A percentile compares a stretch with the other conserved stretches of the same genome.
Conservation (phyloP, 2,888 invertebrate species). For the Hemicrepidius hirtus region DNA sequence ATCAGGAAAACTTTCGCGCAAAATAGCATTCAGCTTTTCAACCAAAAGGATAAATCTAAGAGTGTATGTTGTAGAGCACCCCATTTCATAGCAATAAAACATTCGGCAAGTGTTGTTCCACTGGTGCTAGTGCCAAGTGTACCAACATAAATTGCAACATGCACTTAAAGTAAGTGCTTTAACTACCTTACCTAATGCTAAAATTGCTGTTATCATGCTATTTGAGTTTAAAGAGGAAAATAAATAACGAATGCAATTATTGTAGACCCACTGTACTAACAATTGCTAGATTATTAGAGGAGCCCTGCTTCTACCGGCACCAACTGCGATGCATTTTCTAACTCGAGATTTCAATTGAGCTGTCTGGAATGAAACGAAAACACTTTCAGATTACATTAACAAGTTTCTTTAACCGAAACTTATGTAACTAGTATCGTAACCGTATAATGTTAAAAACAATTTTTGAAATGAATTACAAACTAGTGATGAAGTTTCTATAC, state of each 20-base stretch:
- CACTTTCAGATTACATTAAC: not conserved
- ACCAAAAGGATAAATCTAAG: constrained; percentile 20
- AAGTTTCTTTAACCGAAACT: too few species aligned
- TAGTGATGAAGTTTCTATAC: too few species aligned
- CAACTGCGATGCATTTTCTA: not conserved
- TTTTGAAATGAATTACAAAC: too few species aligned
- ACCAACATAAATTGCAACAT: constrained; percentile 45
- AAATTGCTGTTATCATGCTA: constrained; percentile 32
- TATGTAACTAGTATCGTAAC: too few species aligned
- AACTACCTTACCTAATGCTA: constrained; percentile 39
- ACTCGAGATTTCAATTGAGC: not conserved
- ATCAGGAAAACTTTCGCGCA: not conserved
- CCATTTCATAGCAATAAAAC: constrained; percentile 39
- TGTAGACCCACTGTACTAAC: not conserved
- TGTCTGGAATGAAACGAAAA: constrained; percentile 12
- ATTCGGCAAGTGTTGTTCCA: constrained; percentile 38
- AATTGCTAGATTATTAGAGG: not conserved
- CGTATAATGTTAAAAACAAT: too few species aligned
- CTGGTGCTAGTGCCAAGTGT: constrained; percentile 29
- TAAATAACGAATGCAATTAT: constrained; percentile 20
- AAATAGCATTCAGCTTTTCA: constrained; percentile 2
- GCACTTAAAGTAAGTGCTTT: constrained; percentile 50
- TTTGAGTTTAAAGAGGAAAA: constrained; percentile 16
- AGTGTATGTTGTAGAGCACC: constrained; percentile 8
- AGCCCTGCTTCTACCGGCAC: not conserved